These are phyloP conservation scores for Odontamblyopus lacepedii DNA, from an alignment of 2,797 vertebrate species.

Conservation along the genomic window DNA sequence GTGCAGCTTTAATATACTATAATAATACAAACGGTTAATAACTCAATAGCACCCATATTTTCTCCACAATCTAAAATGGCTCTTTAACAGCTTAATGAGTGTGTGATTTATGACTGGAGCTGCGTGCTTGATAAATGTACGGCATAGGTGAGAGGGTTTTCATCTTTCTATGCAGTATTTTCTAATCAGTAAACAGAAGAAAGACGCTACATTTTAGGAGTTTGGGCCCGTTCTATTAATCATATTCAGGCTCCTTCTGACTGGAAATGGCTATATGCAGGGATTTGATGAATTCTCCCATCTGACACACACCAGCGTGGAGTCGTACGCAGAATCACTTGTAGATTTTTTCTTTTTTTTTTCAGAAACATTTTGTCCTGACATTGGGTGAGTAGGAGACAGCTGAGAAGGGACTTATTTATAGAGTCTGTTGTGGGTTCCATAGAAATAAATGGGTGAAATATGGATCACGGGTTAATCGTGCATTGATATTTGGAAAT, in stretches of 20 bases:
- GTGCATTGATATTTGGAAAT: too few species aligned
- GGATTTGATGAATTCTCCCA: conserved; percentile 7
- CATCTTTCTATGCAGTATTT: conserved; percentile 36
- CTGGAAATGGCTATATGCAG: conserved; percentile 42
- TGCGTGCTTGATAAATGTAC: conserved; percentile 50
- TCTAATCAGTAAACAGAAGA: conserved; percentile 40
- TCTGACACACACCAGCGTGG: conserved; percentile 11
- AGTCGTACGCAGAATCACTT: conserved; percentile 10
- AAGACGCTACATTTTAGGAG: conserved; percentile 20
- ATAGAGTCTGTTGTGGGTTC: conserved; percentile 20
- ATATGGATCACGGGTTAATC: too few species aligned
- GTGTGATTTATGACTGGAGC: conserved; percentile 56
- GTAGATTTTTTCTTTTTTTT: not conserved
- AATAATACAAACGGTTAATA: conserved; percentile 40
- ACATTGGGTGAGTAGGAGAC: conserved; percentile 27
- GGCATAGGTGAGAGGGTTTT: conserved; percentile 47
- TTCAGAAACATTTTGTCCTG: conserved; percentile 52
- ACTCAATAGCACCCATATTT: conserved; percentile 53
- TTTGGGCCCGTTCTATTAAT: conserved; percentile 31
- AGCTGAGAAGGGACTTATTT: conserved; percentile 33
- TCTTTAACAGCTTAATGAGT: conserved; percentile 65
- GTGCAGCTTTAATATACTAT: not conserved
- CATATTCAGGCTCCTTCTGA: conserved; percentile 19
- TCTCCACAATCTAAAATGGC: conserved; percentile 52
- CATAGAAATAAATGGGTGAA: too few species aligned